Percentiles rank a stretch among this genome's conserved stretches.
Conservation (phyloP, 2,888 invertebrate species). For the Scaptodrosophila latifasciaeformis region DNA sequence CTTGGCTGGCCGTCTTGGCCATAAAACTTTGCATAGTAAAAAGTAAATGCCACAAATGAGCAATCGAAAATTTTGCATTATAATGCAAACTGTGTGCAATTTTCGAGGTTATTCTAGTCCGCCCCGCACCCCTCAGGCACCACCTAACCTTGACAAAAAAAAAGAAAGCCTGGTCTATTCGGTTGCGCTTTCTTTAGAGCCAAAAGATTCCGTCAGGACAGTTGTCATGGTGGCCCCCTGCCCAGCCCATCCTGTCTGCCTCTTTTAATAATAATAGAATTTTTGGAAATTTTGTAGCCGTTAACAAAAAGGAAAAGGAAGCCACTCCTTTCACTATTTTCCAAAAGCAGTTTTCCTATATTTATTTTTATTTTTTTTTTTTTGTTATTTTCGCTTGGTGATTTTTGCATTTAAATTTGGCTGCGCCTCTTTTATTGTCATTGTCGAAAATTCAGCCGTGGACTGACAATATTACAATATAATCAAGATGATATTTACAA, state of each 20-base stretch:
- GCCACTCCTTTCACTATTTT: conserved; percentile 19
- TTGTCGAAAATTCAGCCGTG: no score
- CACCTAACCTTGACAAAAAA: neutral
- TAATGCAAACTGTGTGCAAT: conserved; percentile 69
- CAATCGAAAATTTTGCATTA: conserved; percentile 71
- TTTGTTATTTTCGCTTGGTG: no score
- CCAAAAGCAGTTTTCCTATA: no score
- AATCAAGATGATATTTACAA: no score
- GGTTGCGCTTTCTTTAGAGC: no score
- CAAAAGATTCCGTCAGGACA: no score
- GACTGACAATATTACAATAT: no score
- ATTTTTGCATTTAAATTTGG: no score
- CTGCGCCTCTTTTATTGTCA: no score
- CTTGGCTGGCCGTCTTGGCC: conserved; percentile 34
- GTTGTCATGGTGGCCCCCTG: conserved; percentile 36
- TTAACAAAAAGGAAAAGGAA: conserved; percentile 56
- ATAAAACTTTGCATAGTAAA: conserved; percentile 63
- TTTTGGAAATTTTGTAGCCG: conserved; percentile 57
- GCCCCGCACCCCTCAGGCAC: neutral
- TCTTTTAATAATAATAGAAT: conserved; percentile 64
- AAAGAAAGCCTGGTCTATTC: no score
- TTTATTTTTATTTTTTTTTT: no score
- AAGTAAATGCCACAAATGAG: conserved; percentile 70
- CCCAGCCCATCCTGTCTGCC: conserved; percentile 18
- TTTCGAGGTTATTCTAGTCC: conserved; percentile 59